phyloP scores from a whole-genome alignment of 2,797 vertebrate species.

The Xiphophorus birchmanni region DNA sequence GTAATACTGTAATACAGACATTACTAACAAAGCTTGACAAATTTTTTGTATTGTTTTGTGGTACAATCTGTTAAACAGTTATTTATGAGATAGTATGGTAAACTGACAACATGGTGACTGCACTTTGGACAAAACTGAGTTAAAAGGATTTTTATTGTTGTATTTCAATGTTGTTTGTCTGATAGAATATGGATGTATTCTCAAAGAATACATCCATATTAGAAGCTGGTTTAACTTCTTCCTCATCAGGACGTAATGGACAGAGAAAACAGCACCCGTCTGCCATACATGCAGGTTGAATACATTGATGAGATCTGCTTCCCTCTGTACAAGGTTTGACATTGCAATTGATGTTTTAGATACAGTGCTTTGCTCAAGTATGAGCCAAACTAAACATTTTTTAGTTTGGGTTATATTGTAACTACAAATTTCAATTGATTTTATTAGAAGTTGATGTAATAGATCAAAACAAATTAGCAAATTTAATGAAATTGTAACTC shows the following conservation, averaged over 20 bases:
- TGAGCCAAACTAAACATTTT: background rate
- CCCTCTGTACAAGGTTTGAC: slow-evolving; percentile 67
- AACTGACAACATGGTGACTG: background rate
- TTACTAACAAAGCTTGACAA: background rate
- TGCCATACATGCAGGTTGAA: slow-evolving; percentile 71
- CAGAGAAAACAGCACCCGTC: slow-evolving; percentile 63
- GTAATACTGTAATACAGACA: background rate
- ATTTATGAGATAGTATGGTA: background rate
- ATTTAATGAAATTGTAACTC: background rate
- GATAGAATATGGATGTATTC: background rate
- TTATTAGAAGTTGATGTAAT: background rate
- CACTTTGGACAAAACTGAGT: background rate
- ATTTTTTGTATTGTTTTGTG: background rate
- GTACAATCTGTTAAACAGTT: background rate
- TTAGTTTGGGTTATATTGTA: background rate
- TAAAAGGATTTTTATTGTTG: background rate
- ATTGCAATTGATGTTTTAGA: slow-evolving; percentile 7
- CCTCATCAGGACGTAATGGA: slow-evolving; percentile 64
- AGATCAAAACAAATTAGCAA: background rate
- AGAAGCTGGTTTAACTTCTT: background rate
- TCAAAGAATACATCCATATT: background rate
- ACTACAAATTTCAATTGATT: background rate
- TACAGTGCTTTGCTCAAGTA: background rate
- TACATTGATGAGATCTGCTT: slow-evolving; percentile 72
- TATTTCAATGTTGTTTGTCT: background rate